Conservation (phyloP, 2,888 invertebrate genomes). For the Aphrophora alni region DNA sequence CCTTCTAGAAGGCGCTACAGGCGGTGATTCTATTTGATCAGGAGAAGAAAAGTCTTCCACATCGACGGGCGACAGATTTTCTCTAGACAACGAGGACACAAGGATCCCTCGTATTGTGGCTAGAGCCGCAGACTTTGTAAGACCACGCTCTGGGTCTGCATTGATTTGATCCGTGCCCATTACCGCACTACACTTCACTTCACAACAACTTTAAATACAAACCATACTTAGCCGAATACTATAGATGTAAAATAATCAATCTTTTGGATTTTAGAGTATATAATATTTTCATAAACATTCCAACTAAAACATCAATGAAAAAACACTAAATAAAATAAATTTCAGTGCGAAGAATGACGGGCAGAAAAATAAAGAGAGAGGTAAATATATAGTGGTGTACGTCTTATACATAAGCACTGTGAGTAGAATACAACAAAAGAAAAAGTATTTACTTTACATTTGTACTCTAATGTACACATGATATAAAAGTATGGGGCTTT, state of each 20-base stretch:
- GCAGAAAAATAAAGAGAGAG: too few relatives aligned
- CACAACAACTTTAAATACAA: neutral
- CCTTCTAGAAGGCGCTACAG: slow-evolving; percentile 45
- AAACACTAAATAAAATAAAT: too few relatives aligned
- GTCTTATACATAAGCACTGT: too few relatives aligned
- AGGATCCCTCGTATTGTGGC: slow-evolving; percentile 64
- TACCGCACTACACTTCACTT: neutral
- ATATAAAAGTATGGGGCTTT: too few relatives aligned
- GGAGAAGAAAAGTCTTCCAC: slow-evolving; percentile 43
- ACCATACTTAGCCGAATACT: too few relatives aligned
- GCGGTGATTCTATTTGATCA: slow-evolving; percentile 41
- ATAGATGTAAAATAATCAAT: too few relatives aligned
- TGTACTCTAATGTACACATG: too few relatives aligned
- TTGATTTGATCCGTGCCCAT: slow-evolving; percentile 43
- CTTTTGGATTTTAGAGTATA: neutral
- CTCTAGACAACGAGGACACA: slow-evolving; percentile 63
- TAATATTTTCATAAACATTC: neutral
- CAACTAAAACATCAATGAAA: too few relatives aligned
- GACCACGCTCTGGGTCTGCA: slow-evolving; percentile 40
- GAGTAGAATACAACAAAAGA: too few relatives aligned
- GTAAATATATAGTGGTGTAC: too few relatives aligned
- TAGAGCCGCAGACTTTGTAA: slow-evolving; percentile 57
- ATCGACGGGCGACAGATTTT: slow-evolving; percentile 61
- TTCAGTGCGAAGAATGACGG: too few relatives aligned
- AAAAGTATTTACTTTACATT: too few relatives aligned